These are phyloP conservation scores for Saiga tatarica DNA, from an alignment of 2,113 vertebrate species.

Conservation along the genomic window DNA sequence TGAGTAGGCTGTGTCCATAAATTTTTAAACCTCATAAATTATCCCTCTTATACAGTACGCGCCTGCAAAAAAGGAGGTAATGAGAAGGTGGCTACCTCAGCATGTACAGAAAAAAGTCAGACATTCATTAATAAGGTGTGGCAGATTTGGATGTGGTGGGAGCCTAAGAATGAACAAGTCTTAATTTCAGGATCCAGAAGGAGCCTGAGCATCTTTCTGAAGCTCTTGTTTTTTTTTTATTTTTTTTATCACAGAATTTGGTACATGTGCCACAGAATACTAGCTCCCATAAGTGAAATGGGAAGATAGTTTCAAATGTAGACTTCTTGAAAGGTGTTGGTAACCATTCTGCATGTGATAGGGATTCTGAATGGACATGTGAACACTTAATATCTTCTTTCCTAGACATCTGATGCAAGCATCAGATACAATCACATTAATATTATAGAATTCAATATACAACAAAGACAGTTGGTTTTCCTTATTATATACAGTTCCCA, in stretches of 20 bases:
- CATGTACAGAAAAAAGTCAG: neutral
- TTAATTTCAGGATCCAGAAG: neutral
- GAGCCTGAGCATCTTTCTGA: neutral
- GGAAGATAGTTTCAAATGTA: neutral
- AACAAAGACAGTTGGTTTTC: neutral
- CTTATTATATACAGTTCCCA: neutral
- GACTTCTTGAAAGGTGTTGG: neutral
- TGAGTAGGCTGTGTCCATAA: neutral
- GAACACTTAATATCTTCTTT: neutral
- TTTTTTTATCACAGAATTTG: neutral
- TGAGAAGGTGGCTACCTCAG: neutral
- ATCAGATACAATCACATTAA: neutral
- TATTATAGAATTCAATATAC: neutral
- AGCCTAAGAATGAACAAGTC: neutral
- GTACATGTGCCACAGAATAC: neutral
- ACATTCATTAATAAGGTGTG: neutral
- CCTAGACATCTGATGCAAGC: neutral
- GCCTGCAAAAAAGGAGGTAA: neutral
- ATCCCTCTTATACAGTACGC: neutral
- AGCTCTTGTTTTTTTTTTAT: neutral
- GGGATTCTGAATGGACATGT: neutral
- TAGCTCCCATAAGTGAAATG: neutral
- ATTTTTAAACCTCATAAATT: slow-evolving; percentile 38
- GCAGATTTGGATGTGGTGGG: neutral
- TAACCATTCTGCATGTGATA: neutral